Conservation (phyloP, 1,140 invertebrate genomes). For the Zophobas atratus region DNA sequence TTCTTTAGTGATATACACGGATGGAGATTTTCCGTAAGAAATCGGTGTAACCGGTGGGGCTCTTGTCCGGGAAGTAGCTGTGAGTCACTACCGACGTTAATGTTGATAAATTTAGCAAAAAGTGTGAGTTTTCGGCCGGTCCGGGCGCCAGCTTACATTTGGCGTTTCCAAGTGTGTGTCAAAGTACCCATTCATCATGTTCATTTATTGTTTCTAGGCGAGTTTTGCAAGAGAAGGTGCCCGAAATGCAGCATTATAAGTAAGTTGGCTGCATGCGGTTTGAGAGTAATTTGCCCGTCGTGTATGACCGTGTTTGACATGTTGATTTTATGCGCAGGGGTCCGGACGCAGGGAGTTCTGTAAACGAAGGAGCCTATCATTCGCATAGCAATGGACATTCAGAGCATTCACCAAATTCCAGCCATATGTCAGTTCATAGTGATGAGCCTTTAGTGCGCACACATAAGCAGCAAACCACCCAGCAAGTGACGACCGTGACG, state of each 20-base stretch:
- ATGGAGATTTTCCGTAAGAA: too few species aligned
- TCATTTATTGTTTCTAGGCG: constrained; percentile 72
- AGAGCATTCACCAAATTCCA: constrained; percentile 70
- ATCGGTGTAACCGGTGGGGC: neutral
- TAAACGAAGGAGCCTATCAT: constrained; percentile 66
- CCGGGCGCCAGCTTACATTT: neutral
- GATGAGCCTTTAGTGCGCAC: constrained; percentile 68
- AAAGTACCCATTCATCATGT: constrained; percentile 54
- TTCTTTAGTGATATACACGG: too few species aligned
- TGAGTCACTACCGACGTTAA: too few species aligned
- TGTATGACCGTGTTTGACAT: constrained; percentile 1
- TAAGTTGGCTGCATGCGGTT: constrained; percentile 69
- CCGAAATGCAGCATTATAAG: constrained; percentile 79
- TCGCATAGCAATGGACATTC: constrained; percentile 70
- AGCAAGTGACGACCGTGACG: constrained; percentile 73
- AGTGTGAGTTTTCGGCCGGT: neutral
- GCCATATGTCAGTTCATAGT: constrained; percentile 69
- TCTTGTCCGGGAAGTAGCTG: neutral
- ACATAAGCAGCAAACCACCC: constrained; percentile 70
- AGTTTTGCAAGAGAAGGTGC: constrained; percentile 76
- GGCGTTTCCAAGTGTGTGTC: neutral
- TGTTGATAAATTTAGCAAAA: too few species aligned
- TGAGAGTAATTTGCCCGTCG: constrained; percentile 23
- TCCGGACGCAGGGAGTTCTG: constrained; percentile 62
- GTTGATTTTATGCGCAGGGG: constrained; percentile 58